Percentiles rank a stretch among this genome's conserved stretches.
These are phyloP conservation scores for Cyclophora punctaria DNA, from an alignment of 2,888 invertebrate species.

Conservation along the genomic window DNA sequence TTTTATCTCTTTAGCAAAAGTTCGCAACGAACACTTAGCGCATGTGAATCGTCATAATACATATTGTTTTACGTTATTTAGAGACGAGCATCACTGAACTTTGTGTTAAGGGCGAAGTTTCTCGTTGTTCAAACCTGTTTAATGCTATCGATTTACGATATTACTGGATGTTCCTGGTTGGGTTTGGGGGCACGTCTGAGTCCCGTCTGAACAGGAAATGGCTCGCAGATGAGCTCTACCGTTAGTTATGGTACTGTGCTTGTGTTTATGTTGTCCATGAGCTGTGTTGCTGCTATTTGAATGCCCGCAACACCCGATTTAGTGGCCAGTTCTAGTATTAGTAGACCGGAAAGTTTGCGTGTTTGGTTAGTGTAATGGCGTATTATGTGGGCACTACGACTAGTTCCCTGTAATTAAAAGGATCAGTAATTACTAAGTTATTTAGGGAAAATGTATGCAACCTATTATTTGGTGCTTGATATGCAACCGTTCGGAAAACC, in stretches of 20 bases:
- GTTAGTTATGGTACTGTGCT: constrained; percentile 25
- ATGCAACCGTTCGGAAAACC: no score
- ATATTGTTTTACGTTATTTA: no score
- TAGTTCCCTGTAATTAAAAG: not conserved
- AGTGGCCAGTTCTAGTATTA: constrained; percentile 3
- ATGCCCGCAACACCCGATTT: constrained; percentile 5
- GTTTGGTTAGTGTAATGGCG: not conserved
- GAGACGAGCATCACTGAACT: no score
- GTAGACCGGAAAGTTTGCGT: constrained; percentile 1
- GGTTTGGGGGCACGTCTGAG: constrained; percentile 44
- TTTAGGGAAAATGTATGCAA: not conserved
- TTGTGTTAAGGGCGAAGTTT: not conserved
- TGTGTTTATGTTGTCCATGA: constrained; percentile 7
- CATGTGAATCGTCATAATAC: no score
- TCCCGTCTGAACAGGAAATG: constrained; percentile 63
- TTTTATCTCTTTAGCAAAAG: constrained; percentile 39
- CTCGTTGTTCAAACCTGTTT: constrained; percentile 3
- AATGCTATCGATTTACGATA: constrained; percentile 24
- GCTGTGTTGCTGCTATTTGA: constrained; percentile 5
- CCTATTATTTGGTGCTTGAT: no score
- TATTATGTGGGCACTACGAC: not conserved
- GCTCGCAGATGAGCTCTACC: constrained; percentile 56
- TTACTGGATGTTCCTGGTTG: constrained; percentile 9
- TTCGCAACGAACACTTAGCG: constrained; percentile 20
- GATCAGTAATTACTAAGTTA: constrained; percentile 2